These are phyloP conservation scores for Sinelater perroti DNA, from an alignment of 2,888 invertebrate genomes.

Conservation along the genomic window DNA sequence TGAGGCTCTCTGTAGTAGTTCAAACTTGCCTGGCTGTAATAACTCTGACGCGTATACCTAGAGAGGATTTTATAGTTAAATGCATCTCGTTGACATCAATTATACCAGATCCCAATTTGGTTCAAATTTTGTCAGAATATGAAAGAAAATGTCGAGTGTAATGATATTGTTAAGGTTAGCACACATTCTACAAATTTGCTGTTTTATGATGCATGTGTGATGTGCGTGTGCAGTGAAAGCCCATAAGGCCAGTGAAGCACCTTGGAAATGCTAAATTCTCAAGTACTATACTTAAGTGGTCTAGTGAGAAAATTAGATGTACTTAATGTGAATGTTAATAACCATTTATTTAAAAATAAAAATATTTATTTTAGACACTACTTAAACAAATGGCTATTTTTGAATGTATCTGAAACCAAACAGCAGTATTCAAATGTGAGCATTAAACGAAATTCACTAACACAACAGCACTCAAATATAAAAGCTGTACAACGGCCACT, in stretches of 20 bases:
- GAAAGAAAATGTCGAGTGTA: not conserved
- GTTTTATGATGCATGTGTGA: conserved; percentile 1
- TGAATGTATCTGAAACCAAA: too few species aligned
- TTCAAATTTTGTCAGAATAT: not conserved
- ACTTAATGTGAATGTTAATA: too few species aligned
- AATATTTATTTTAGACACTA: too few species aligned
- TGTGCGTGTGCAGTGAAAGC: conserved; percentile 6
- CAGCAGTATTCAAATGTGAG: too few species aligned
- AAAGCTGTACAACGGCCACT: conserved; percentile 6
- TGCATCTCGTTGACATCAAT: conserved; percentile 35
- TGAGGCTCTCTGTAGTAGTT: conserved; percentile 62
- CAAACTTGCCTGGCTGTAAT: conserved; percentile 59
- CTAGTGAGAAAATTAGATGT: too few species aligned
- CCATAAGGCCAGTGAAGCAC: conserved; percentile 2
- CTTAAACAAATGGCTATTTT: too few species aligned
- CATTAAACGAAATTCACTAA: conserved; percentile 24
- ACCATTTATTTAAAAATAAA: too few species aligned
- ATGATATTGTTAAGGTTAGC: not conserved
- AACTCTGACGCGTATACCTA: conserved; percentile 61
- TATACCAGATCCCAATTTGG: not conserved
- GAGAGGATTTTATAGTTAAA: conserved; percentile 48
- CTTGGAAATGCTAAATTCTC: not conserved
- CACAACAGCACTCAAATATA: conserved; percentile 24
- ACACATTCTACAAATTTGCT: not conserved
- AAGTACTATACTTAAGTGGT: not conserved